Evolutionary conservation across 2,113 vertebrate genomes (phyloP).

Genomic region (mouse (Mus musculus)): GRCm39 chr2:97395501-97396000

Average conservation of each 20-base stretch:
- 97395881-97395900: not conserved
- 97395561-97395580: conserved; percentile 87
- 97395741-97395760: not conserved
- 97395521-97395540: conserved; percentile 83
- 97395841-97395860: conserved; percentile 14
- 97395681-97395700: not conserved
- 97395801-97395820: not conserved
- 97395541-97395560: conserved; percentile 85
- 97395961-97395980: not conserved
- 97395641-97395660: not conserved
- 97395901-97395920: not conserved
- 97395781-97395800: not conserved
- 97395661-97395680: conserved; percentile 3
- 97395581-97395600: conserved; percentile 87
- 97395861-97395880: not conserved
- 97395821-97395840: not conserved
- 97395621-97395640: conserved; percentile 66
- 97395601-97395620: conserved; percentile 80
- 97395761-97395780: conserved; percentile 7
- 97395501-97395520: conserved; percentile 81
- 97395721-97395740: not conserved
- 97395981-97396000: not conserved
- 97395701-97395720: not conserved
- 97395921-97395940: not conserved
- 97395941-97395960: not conserved